Conservation (phyloP, 2,113 vertebrate genomes). For the Spilogale gracilis region DNA sequence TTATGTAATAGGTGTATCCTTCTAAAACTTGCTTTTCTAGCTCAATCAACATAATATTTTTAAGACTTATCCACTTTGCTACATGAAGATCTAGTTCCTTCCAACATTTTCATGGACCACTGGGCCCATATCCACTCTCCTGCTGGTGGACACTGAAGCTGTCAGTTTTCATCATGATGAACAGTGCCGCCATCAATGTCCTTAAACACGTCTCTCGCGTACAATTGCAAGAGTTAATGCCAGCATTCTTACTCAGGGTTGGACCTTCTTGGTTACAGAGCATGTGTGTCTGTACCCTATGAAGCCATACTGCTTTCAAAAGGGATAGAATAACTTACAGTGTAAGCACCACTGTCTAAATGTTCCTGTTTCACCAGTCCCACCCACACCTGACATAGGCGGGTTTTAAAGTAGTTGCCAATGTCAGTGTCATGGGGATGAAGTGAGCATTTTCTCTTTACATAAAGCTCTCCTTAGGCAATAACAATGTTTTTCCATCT, state of each 20-base stretch:
- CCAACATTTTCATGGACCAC: neutral
- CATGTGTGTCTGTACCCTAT: neutral
- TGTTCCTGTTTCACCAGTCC: neutral
- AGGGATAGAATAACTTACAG: neutral
- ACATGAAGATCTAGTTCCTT: neutral
- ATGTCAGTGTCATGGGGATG: neutral
- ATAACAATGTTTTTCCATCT: neutral
- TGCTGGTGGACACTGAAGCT: neutral
- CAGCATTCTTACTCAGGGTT: neutral
- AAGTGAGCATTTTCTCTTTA: neutral
- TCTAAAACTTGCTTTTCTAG: neutral
- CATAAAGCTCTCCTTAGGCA: neutral
- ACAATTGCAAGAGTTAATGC: neutral
- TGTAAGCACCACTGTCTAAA: neutral
- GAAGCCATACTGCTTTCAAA: neutral
- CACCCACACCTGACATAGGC: neutral
- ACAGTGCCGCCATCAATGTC: neutral
- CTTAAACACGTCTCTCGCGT: rapidly evolving
- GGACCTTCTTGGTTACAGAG: neutral
- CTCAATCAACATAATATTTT: neutral
- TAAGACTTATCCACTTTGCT: neutral
- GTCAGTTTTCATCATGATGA: neutral
- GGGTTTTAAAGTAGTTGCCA: neutral
- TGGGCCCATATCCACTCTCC: neutral
- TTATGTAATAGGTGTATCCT: neutral